A percentile compares a stretch with the other conserved stretches of the same genome.
These are phyloP conservation scores for Cebidichthys violaceus DNA, from an alignment of 2,113 vertebrate species.

Conservation along the genomic window DNA sequence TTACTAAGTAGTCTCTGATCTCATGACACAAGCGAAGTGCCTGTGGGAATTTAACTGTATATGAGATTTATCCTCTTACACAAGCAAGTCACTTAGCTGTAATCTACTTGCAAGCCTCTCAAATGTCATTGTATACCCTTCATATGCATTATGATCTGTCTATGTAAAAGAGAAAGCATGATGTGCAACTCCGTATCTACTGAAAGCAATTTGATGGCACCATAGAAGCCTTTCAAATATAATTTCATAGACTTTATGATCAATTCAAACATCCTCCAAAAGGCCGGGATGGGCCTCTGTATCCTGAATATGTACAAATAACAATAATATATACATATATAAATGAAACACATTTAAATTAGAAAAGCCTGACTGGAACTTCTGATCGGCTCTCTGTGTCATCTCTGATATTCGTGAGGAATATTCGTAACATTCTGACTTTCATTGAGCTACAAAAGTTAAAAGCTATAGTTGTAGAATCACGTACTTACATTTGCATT, in stretches of 20 bases:
- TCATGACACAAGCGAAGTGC: background rate
- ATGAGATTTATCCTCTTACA: background rate
- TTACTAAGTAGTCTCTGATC: background rate
- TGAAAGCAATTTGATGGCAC: background rate
- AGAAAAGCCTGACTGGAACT: background rate
- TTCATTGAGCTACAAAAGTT: background rate
- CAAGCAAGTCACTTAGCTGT: background rate
- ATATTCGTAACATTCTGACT: background rate
- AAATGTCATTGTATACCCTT: background rate
- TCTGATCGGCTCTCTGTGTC: background rate
- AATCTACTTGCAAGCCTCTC: background rate
- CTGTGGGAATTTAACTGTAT: background rate
- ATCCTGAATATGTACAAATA: background rate
- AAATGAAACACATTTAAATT: background rate
- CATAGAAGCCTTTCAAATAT: background rate
- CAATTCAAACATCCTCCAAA: background rate
- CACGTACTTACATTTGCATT: background rate
- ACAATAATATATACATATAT: background rate
- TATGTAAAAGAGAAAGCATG: background rate
- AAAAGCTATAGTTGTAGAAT: background rate
- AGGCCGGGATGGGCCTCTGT: background rate
- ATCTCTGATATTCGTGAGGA: background rate
- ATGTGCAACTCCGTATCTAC: background rate
- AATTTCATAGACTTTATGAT: constrained; percentile 29
- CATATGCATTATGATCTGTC: background rate